These are phyloP conservation scores for Ericerus pela DNA, from an alignment of 1,140 invertebrate genomes.

Conservation along the genomic window DNA sequence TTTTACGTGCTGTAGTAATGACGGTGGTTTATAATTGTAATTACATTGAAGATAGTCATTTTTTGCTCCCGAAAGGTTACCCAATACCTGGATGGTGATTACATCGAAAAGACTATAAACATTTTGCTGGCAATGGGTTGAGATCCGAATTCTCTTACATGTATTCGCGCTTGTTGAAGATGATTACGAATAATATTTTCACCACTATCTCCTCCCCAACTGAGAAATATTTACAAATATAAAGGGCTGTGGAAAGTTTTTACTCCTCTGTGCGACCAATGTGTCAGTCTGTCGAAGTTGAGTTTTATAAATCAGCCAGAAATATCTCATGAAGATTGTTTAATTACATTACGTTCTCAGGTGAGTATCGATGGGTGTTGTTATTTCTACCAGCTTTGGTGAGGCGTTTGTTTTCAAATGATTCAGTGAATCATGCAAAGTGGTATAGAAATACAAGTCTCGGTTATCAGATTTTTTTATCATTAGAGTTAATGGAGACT, in stretches of 20 bases:
- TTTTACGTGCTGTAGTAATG: neutral
- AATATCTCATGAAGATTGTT: conserved; percentile 62
- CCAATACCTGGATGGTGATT: conserved; percentile 46
- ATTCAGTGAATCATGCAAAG: no score
- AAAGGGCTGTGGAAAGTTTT: conserved; percentile 55
- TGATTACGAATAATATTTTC: conserved; percentile 54
- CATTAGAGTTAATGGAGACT: no score
- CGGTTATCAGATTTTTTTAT: no score
- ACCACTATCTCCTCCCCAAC: conserved; percentile 45
- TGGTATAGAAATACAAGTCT: no score
- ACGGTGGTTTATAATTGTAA: no score
- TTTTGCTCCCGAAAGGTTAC: conserved; percentile 29
- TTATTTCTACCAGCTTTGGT: neutral
- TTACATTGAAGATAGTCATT: neutral
- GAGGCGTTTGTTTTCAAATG: no score
- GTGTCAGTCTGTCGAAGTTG: conserved; percentile 47
- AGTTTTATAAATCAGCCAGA: conserved; percentile 53
- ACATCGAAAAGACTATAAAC: conserved; percentile 51
- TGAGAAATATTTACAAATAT: conserved; percentile 46
- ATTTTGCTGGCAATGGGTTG: conserved; percentile 51
- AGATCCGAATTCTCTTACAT: conserved; percentile 49
- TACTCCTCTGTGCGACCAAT: conserved; percentile 45
- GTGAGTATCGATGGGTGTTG: conserved; percentile 30
- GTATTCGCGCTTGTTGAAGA: conserved; percentile 50
- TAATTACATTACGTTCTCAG: conserved; percentile 57